Base-by-base conservation (phyloP, 2,888 invertebrate genomes). In the Drosophila kuntzei region DNA sequence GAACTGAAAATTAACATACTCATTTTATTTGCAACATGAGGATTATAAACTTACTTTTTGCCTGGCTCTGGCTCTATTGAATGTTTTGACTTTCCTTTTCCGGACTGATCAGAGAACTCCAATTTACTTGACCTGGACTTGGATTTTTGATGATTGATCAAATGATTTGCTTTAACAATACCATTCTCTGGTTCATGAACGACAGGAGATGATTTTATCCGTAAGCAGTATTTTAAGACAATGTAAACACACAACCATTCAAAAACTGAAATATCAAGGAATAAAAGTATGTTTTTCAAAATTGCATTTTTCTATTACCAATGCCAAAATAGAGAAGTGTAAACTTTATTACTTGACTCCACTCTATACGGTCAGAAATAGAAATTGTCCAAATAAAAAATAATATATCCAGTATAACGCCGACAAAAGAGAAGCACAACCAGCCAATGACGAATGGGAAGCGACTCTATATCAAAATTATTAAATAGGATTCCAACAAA, bases 191-290 rank as follows among this genome's bases (percentile, higher is more conserved):
- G 14, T 3, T n/a, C 36, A 14, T 20, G 9, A 36, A 14, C 22
- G 11, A 14, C 22, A 4, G 20, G 8, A 22, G 22, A 2, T 3
- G 14, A 7, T 11, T 36, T 51, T 16, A 73, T 22, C 4, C 32
- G 37, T 1, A 29, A 25, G 14, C 67, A 85, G 25, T 79, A 79
- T 14, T 54, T 64, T 22, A 65, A 71, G 5, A 83, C 61, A 25
- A 74, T n/a, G 25, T 54, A 79, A 27, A 87, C 36, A 22, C 64
- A 63, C 3, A 58, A 0, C 53, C 63, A 73, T 63, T 84, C 76
- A 22, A 69, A 14, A 50, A 65, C 83, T 83, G 18, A 1, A 55
- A 44, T 25, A 4, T 0, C 1, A 22, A 20, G 2, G 2, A 2
- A 22, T 7, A 22, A 1, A 2, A 29, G 14, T 14, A n/a, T 9